Evolutionary conservation across 2,113 vertebrate species (phyloP), one percentile per base, ranked within the genome.

Genomic region (Craseonycteris thonglongyai): DNA sequence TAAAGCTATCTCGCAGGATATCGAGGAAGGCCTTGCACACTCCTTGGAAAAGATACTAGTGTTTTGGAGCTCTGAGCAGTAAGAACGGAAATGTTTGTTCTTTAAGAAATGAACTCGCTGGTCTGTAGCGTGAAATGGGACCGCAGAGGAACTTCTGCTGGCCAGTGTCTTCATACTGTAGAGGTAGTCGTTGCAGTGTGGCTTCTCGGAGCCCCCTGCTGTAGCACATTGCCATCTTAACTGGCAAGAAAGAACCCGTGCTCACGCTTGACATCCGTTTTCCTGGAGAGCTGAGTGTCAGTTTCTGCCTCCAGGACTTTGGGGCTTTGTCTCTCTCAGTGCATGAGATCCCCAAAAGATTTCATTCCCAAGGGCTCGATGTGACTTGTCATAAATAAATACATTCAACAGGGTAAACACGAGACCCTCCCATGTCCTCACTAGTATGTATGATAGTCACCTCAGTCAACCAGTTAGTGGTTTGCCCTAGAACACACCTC

Each of bases 321-420:
- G 98, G 99, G 0, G 98, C 98, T 0, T 99, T 99, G 83, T 99
- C 98, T n/a, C 99, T 99, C 0, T 99, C 96, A 0, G 99, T 98
- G 18, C 98, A 0, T 99, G 99, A 3, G 99, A 98, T 21, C 98
- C 98, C 22, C 98, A 26, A 99, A 98, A 86, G 98, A 99, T 97
- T 99, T 99, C 98, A 99, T 98, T 93, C 99, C 98, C 9, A 99
- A 99, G n/a, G 99, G 97, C 98, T 99, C 98, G 18, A 99, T 99
- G 98, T 99, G 98, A 12, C 98, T 98, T 96, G 99, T 99, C 89
- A 99, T 98, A 18, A 99, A 99, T 79, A 38, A 93, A 99, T 98
- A 96, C 99, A 99, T 7, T 69, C 79, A 99, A 97, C 94, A 99
- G 96, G 96, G 99, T 99, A 69, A 99, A 99, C 49, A 99, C 98